Conservation (phyloP, 2,797 vertebrate genomes). For the Sebastes steindachneri region DNA sequence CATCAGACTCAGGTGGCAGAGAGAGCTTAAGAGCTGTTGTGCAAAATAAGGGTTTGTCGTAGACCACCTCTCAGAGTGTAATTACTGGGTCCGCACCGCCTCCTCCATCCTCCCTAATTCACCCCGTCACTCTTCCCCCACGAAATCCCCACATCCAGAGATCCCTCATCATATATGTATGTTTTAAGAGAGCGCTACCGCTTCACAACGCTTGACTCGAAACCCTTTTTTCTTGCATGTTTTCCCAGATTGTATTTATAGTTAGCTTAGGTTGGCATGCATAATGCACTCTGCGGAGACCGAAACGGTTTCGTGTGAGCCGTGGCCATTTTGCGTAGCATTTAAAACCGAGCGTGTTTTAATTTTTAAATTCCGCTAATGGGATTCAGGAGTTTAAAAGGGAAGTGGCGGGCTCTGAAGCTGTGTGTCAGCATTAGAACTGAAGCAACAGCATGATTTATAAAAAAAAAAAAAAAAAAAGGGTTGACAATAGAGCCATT, state of each 20-base stretch:
- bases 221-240: slow-evolving; percentile 33
- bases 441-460: slow-evolving; percentile 36
- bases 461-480: not conserved
- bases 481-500: slow-evolving; percentile 60
- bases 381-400: slow-evolving; percentile 52
- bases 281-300: slow-evolving; percentile 50
- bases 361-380: slow-evolving; percentile 71
- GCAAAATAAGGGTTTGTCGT: slow-evolving; percentile 48
- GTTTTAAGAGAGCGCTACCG: slow-evolving; percentile 6
- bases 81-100: slow-evolving; percentile 27
- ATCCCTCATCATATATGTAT: slow-evolving; percentile 35
- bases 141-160: not conserved
- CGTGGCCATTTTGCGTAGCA: slow-evolving; percentile 30
- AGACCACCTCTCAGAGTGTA: slow-evolving; percentile 57
- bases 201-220: slow-evolving; percentile 4
- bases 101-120: slow-evolving; percentile 15
- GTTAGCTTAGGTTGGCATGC: slow-evolving; percentile 39
- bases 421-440: slow-evolving; percentile 55
- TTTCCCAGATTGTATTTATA: slow-evolving; percentile 40
- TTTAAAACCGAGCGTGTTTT: slow-evolving; percentile 45
- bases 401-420: slow-evolving; percentile 28
- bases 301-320: slow-evolving; percentile 27
- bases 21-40: slow-evolving; percentile 45
- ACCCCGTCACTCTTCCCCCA: slow-evolving; percentile 4
- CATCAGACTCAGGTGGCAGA: slow-evolving; percentile 66